Base-by-base conservation (phyloP, 2,797 vertebrate species). In the Aeoliscus strigatus region DNA sequence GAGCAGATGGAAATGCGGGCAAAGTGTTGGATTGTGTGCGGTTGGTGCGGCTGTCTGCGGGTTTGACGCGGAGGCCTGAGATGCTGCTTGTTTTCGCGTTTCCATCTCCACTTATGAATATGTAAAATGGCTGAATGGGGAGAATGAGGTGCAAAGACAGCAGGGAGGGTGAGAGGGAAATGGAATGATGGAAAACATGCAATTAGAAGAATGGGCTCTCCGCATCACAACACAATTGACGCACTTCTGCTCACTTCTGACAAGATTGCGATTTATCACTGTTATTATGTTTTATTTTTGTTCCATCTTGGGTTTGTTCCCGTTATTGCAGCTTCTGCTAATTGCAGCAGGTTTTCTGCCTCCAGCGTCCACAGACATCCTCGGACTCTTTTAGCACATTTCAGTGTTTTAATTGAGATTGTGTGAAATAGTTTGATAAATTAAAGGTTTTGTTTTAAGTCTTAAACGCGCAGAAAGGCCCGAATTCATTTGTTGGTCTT, bases 101-200 rank as follows among this genome's bases (percentile, higher is more conserved):
- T 83, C 81, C 75, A 84, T 82, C 73, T 86, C 75, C 75, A 81
- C 83, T 87, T 87, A 87, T 88, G 86, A 87, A 87, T 89, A 88
- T 87, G 87, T 81, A 85, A 85, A 87, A 87, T 81, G 83, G 81
- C 82, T 80, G 76, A 83, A 85, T 85, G 55, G 77, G 73, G 74
- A 75, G 69, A 77, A 76, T 69, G 78, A 82, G 80, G 75, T 75
- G 77, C 79, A 77, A 82, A 79, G 73, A 61, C 63, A 64, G 60
- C n/a, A 70, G 58, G 59, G 62, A 69, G 73, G 59, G 60, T 51
- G 60, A 66, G 51, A 65, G 57, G 12, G 24, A 27, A 57, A 68
- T 54, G 61, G 58, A 76, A 77, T 44, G 71, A 48, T 32, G 4
- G 46, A 14, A 37, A 53, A 66, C 33, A 44, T 65, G 28, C 26